A percentile compares a stretch with the other conserved stretches of the same genome.
Evolutionary conservation across 2,888 invertebrate species (phyloP).

Genomic region (Trichopoda pennipes): DNA sequence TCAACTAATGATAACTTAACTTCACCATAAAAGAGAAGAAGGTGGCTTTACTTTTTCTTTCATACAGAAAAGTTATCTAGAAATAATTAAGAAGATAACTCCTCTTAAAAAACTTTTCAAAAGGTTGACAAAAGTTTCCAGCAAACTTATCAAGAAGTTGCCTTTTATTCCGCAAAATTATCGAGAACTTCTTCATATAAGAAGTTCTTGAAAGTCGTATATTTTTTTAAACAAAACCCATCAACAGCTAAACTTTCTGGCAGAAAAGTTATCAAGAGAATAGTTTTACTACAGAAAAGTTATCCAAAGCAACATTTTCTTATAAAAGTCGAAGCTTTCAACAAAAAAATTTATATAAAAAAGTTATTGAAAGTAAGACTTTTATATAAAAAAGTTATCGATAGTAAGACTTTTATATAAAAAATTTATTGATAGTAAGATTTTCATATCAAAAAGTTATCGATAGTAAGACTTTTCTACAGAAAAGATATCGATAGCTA

Average conservation of each 20-base stretch:
- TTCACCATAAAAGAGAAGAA: not conserved
- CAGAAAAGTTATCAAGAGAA: not conserved
- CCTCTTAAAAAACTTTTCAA: too few relatives aligned
- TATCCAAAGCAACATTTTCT: not conserved
- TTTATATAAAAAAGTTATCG: not conserved
- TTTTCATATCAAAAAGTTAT: too few relatives aligned
- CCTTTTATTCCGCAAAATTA: not conserved
- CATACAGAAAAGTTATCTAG: not conserved
- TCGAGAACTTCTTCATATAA: not conserved
- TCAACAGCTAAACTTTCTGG: not conserved
- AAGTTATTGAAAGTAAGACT: not conserved
- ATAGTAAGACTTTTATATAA: not conserved
- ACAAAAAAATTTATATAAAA: conserved; percentile 1
- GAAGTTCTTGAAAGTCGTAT: not conserved
- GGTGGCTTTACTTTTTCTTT: not conserved
- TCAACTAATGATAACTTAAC: not conserved
- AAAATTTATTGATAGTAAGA: not conserved
- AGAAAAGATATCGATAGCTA: not conserved
- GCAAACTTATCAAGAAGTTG: not conserved
- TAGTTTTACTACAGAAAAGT: not conserved
- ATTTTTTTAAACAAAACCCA: not conserved
- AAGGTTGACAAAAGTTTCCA: not conserved
- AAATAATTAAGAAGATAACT: not conserved
- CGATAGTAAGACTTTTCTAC: not conserved
- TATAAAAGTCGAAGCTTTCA: too few relatives aligned